Percentiles rank a stretch among this genome's conserved stretches.
phyloP scores from a whole-genome alignment of 2,797 vertebrate genomes.

The Notolabrus celidotus region DNA sequence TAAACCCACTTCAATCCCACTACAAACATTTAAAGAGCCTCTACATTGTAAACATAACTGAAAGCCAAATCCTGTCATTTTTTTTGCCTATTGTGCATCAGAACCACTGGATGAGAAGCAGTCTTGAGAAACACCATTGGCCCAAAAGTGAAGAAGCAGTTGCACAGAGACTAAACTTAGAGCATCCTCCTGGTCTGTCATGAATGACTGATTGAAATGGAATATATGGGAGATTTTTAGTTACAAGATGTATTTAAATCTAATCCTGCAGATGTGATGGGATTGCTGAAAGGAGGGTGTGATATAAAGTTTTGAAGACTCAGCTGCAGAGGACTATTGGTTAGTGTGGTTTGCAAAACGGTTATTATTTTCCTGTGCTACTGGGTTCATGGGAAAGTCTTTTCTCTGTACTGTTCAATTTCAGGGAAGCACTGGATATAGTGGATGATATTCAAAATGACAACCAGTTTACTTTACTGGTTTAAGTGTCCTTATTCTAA shows the following conservation, averaged over 20 bases:
- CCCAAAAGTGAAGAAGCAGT: no score
- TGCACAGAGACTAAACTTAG: not conserved
- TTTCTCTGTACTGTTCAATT: not conserved
- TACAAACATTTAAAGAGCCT: no score
- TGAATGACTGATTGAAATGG: not conserved
- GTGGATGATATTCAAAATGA: constrained; percentile 1
- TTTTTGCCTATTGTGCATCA: no score
- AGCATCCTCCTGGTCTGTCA: not conserved
- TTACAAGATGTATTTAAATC: not conserved
- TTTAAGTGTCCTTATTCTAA: constrained; percentile 4
- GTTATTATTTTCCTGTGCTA: constrained; percentile 7
- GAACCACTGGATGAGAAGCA: no score
- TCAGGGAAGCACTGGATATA: not conserved
- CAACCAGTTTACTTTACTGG: not conserved
- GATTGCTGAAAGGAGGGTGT: not conserved
- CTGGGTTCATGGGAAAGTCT: not conserved
- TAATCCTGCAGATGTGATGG: constrained; percentile 1
- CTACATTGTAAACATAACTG: no score
- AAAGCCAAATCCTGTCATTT: no score
- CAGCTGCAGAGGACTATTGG: not conserved
- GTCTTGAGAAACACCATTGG: no score
- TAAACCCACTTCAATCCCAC: no score
- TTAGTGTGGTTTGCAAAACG: constrained; percentile 9
- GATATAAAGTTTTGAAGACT: not conserved
- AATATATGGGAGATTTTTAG: not conserved